These are phyloP conservation scores for Nannoperca obscura DNA, from an alignment of 2,797 vertebrate genomes.

Conservation along the genomic window DNA sequence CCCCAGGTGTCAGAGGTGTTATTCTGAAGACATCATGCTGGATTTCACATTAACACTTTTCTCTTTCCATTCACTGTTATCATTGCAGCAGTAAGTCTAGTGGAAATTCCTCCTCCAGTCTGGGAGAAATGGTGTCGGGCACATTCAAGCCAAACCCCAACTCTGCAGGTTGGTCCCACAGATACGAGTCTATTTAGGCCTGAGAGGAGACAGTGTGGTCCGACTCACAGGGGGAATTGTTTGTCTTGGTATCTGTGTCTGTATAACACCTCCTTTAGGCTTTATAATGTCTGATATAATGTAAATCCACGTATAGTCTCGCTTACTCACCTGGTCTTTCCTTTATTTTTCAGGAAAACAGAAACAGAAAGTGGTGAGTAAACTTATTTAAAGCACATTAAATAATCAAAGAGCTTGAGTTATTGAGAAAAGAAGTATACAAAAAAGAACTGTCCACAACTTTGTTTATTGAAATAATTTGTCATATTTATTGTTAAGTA, in stretches of 20 bases:
- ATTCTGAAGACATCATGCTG: slow-evolving; percentile 16
- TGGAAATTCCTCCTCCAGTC: slow-evolving; percentile 97
- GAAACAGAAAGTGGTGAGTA: slow-evolving; percentile 98
- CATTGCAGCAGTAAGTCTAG: slow-evolving; percentile 90
- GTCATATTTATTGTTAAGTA: background rate
- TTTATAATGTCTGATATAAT: background rate
- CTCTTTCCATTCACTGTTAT: slow-evolving; percentile 31
- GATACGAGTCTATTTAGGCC: background rate
- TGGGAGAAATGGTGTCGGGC: slow-evolving; percentile 98
- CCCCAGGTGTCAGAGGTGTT: background rate
- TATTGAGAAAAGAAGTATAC: background rate
- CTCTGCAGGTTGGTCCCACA: slow-evolving; percentile 87
- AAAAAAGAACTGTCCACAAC: background rate
- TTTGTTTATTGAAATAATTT: background rate
- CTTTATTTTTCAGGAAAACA: slow-evolving; percentile 93
- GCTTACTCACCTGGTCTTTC: slow-evolving; percentile 39
- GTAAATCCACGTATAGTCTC: background rate
- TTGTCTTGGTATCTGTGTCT: background rate
- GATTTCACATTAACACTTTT: slow-evolving; percentile 28
- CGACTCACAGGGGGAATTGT: background rate
- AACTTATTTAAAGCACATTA: background rate
- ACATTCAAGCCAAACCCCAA: slow-evolving; percentile 95
- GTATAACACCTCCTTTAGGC: background rate
- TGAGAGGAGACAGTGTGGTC: slow-evolving; percentile 8
- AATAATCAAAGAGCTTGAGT: background rate